Evolutionary conservation across 2,113 vertebrate species (phyloP).

Genomic region (Mystacornis crossleyi): DNA sequence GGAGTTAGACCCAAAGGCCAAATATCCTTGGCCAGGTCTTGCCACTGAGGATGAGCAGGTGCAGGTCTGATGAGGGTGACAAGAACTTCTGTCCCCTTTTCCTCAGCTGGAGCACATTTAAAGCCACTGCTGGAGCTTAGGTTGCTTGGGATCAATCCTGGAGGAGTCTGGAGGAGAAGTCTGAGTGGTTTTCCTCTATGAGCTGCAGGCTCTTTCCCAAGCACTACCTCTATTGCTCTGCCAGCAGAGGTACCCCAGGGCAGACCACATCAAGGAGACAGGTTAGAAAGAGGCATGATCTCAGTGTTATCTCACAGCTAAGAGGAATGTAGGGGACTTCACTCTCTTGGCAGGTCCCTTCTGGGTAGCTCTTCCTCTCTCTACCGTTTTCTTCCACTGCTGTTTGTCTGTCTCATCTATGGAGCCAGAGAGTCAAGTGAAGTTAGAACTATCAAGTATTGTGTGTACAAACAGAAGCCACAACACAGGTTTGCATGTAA

Average conservation of each 20-base stretch:
- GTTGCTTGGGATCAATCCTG: neutral
- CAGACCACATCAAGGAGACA: fast-evolving
- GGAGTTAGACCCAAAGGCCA: neutral
- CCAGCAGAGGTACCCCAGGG: neutral
- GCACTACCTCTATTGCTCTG: neutral
- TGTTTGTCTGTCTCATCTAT: neutral
- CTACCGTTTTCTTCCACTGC: neutral
- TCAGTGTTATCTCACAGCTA: neutral
- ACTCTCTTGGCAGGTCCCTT: neutral
- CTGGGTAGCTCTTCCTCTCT: neutral
- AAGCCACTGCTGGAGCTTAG: neutral
- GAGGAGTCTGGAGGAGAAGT: neutral
- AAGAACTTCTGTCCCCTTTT: neutral
- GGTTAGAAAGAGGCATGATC: neutral
- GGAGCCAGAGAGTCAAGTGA: neutral
- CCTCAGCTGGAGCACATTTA: neutral
- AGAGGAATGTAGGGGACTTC: neutral
- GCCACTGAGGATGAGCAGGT: fast-evolving
- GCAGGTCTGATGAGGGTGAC: neutral
- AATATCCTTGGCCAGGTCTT: neutral
- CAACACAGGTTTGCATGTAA: neutral
- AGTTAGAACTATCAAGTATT: neutral
- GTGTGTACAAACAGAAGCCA: neutral
- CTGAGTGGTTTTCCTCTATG: neutral
- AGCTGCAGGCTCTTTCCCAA: neutral